These are phyloP conservation scores for Haemorhous mexicanus DNA, from an alignment of 2,113 vertebrate species.

Conservation along the genomic window DNA sequence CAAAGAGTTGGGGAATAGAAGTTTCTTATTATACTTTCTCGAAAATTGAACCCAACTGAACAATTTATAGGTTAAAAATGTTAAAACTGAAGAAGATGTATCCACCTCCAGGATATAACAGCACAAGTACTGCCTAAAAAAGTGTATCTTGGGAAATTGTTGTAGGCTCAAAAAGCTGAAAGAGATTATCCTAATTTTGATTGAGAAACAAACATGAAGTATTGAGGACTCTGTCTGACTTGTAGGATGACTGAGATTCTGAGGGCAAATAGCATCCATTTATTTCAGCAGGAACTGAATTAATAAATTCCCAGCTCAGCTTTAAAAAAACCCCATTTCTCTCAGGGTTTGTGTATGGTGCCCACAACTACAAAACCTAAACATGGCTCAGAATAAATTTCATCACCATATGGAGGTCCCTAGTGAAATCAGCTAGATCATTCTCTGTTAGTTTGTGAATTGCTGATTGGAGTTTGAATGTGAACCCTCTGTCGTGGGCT, in stretches of 20 bases:
- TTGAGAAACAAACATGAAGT: not conserved
- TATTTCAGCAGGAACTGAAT: not conserved
- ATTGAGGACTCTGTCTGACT: not conserved
- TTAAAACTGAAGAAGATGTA: not conserved
- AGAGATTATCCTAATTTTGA: not conserved
- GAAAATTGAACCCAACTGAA: constrained; percentile 4
- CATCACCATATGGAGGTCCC: constrained; percentile 64
- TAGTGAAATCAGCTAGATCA: constrained; percentile 62
- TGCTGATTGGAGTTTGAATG: constrained; percentile 52
- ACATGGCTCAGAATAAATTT: constrained; percentile 66
- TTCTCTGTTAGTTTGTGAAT: constrained; percentile 53
- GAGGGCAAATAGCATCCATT: constrained; percentile 5
- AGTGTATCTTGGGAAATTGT: not conserved
- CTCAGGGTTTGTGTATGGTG: constrained; percentile 22
- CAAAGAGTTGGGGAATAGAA: not conserved
- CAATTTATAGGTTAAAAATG: not conserved
- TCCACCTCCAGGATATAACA: not conserved
- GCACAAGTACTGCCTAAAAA: not conserved
- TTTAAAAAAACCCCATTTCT: constrained; percentile 19
- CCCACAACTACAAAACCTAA: constrained; percentile 43
- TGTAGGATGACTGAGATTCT: not conserved
- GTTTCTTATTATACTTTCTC: not conserved
- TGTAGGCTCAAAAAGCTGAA: not conserved
- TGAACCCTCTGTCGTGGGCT: constrained; percentile 26
- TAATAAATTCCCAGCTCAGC: constrained; percentile 20